Evolutionary conservation across 2,797 vertebrate genomes (phyloP), one percentile per base, ranked within the genome.

Genomic region (Microctenopoma steveboyesi): DNA sequence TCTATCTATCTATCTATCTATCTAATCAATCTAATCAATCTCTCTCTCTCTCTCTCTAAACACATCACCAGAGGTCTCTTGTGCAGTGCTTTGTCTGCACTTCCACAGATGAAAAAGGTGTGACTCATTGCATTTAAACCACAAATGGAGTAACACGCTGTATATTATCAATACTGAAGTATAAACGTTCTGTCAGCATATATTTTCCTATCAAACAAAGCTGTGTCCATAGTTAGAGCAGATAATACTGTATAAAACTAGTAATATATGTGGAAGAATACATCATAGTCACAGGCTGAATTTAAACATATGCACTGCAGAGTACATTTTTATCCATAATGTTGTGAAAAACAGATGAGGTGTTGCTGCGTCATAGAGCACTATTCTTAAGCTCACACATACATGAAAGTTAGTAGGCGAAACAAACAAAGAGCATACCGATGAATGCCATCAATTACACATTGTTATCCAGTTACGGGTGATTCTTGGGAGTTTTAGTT

Each of bases 101-200:
- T 57, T 15, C 27, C 42, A 61, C 27, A 66, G 53, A 67, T n/a
- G 11, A 72, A 53, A 66, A 70, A 76, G 68, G 58, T 69, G 61
- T 74, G 69, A 82, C 70, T 79, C 65, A 74, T 39, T 77, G 59
- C 5, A 11, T 25, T 55, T 66, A 16, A 63, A 52, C 13, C 28
- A 28, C 57, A 72, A 42, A 61, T n/a, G 42, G 35, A 50, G 37
- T 43, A 35, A 50, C 49, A 25, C 35, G 30, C 35, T 63, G 15
- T 58, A 55, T 37, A 61, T 64, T 39, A 45, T 64, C 50, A 57
- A 33, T 42, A n/a, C 56, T 33, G 18, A 52, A 60, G 18, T 43
- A 27, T 28, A 33, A 55, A 57, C 25, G 22, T 57, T 16, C 33
- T 52, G 45, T 28, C 28, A 22, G 3, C 22, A 49, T 51, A 27